Conservation (phyloP, 2,797 vertebrate species). For the Phylloscopus collybita region DNA sequence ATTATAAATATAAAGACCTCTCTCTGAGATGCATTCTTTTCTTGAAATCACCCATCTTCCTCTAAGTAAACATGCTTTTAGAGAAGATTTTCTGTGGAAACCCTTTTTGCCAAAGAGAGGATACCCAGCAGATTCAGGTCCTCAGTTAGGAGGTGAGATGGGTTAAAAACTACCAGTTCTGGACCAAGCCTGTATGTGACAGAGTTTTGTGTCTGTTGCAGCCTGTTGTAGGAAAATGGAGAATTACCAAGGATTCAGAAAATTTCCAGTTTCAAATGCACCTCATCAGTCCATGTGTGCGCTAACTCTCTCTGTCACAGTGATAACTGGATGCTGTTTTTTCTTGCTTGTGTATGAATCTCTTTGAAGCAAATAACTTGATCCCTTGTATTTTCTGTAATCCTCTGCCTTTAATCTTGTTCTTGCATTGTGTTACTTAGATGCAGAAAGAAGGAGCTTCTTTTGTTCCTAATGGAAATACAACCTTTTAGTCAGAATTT, state of each 20-base stretch:
- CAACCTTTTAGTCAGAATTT: not conserved
- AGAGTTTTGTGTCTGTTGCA: not conserved
- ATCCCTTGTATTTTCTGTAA: not conserved
- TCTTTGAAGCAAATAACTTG: not conserved
- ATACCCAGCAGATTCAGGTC: not conserved
- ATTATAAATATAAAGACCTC: not conserved
- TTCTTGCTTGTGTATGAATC: not conserved
- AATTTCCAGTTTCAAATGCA: not conserved
- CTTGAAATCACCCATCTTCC: not conserved
- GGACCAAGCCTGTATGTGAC: not conserved
- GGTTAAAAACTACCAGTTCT: not conserved
- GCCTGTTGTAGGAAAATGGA: not conserved
- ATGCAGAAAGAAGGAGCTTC: not conserved
- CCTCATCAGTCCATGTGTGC: not conserved
- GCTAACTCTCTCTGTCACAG: not conserved
- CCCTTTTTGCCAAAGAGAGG: not conserved
- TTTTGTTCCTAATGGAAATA: not conserved
- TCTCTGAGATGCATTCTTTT: not conserved
- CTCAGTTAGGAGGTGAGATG: not conserved
- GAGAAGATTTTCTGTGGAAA: not conserved
- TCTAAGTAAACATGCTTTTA: not conserved
- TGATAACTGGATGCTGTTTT: not conserved
- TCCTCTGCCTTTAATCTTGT: not conserved
- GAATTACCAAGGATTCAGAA: not conserved
- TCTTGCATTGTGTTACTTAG: not conserved